A percentile compares a stretch with the other conserved stretches of the same genome.
Evolutionary conservation across 2,888 invertebrate genomes (phyloP).

Genomic region (Prosapia bicincta): DNA sequence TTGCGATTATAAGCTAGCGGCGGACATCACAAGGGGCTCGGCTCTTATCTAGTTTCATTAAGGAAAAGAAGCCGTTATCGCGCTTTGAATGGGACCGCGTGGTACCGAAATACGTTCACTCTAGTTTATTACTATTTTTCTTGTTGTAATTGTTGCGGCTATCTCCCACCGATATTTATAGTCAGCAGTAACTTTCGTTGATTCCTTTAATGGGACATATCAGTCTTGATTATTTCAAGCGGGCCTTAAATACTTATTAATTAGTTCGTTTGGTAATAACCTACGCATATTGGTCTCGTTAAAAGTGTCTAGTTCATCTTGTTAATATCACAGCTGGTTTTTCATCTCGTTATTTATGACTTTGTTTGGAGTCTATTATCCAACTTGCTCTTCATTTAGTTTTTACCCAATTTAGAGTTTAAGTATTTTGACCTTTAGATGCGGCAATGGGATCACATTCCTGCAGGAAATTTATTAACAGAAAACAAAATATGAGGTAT

Average conservation of each 20-base stretch:
- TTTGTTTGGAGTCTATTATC: neutral
- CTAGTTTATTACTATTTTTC: neutral
- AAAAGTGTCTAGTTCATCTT: neutral
- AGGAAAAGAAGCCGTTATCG: neutral
- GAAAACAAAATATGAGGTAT: too few relatives aligned
- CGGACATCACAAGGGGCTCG: neutral
- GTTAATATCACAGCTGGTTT: neutral
- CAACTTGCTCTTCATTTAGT: neutral
- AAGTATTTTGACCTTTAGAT: too few relatives aligned
- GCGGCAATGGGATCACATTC: too few relatives aligned
- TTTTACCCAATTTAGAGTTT: neutral
- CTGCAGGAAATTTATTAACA: too few relatives aligned
- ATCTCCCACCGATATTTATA: neutral
- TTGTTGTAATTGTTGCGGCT: neutral
- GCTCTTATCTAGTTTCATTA: neutral
- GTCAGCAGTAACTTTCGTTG: neutral
- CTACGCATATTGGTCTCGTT: neutral
- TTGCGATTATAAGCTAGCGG: neutral
- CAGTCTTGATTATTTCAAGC: neutral
- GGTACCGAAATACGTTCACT: neutral
- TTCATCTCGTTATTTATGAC: neutral
- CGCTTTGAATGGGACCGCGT: neutral
- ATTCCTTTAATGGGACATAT: neutral
- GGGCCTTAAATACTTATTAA: neutral
- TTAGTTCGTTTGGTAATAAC: neutral